phyloP scores from a whole-genome alignment of 2,888 invertebrate species.

The Dinocampus coccinellae region DNA sequence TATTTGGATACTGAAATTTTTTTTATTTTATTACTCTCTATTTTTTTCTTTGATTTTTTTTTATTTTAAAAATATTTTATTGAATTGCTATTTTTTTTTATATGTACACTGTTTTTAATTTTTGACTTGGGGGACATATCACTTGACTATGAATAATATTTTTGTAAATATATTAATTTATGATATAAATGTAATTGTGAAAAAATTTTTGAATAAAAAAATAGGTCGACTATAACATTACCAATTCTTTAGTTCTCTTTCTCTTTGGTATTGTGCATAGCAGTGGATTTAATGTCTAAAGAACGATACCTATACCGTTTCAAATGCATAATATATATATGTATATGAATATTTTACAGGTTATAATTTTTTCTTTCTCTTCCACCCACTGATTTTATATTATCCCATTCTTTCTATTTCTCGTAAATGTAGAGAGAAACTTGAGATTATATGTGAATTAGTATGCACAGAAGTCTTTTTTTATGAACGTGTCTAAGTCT shows the following conservation, averaged over 20 bases:
- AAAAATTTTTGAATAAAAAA: neutral
- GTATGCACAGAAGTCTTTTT: conserved; percentile 2
- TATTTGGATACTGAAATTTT: too few relatives aligned
- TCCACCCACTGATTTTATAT: too few relatives aligned
- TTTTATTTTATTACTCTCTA: too few relatives aligned
- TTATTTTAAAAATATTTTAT: too few relatives aligned
- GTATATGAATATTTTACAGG: neutral
- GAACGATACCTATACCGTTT: neutral
- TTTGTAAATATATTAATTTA: neutral
- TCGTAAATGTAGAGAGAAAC: neutral
- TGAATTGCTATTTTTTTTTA: too few relatives aligned
- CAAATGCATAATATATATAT: neutral
- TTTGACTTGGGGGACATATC: neutral
- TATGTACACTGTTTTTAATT: neutral
- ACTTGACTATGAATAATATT: too few relatives aligned
- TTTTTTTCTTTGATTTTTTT: too few relatives aligned
- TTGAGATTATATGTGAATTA: neutral
- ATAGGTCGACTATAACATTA: neutral
- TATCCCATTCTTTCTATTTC: neutral
- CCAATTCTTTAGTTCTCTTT: neutral
- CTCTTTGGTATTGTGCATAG: neutral
- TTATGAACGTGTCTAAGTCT: conserved; percentile 7
- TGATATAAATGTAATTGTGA: too few relatives aligned
- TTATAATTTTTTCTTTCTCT: too few relatives aligned
- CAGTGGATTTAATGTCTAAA: neutral